A percentile compares a stretch with the other conserved stretches of the same genome.
Conservation (phyloP, 2,113 vertebrate species). For the Pandion haliaetus region DNA sequence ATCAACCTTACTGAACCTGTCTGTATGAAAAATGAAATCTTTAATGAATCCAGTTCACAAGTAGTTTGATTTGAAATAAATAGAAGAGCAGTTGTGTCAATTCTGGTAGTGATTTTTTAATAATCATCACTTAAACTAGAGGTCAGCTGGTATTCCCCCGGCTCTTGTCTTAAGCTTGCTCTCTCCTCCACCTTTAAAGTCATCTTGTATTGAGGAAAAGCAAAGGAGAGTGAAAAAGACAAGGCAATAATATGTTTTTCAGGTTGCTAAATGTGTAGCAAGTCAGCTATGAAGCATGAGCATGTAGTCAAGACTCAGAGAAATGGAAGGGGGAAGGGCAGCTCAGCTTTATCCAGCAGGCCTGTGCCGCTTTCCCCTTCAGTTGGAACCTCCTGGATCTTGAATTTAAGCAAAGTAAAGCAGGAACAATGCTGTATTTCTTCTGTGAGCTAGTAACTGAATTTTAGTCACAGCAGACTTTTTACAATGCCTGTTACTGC, state of each 20-base stretch:
- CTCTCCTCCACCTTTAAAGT: neutral
- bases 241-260: neutral
- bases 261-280: neutral
- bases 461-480: neutral
- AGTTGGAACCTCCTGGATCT: fast-evolving
- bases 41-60: neutral
- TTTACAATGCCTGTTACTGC: neutral
- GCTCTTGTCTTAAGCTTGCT: fast-evolving
- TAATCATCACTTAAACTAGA: too few relatives aligned
- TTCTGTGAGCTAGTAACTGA: neutral
- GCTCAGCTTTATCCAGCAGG: neutral
- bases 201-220: neutral
- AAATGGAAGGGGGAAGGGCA: neutral
- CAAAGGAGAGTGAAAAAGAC: neutral
- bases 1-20: neutral
- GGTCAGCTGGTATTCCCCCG: neutral
- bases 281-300: neutral
- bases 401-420: neutral
- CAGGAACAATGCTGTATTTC: fast-evolving
- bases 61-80: slow-evolving; percentile 26
- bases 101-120: neutral
- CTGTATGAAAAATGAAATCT: neutral
- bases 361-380: neutral
- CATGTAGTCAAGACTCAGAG: neutral
- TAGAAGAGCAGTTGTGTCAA: neutral